phyloP scores from a whole-genome alignment of 2,113 vertebrate genomes.

The Leucopsar rothschildi region DNA sequence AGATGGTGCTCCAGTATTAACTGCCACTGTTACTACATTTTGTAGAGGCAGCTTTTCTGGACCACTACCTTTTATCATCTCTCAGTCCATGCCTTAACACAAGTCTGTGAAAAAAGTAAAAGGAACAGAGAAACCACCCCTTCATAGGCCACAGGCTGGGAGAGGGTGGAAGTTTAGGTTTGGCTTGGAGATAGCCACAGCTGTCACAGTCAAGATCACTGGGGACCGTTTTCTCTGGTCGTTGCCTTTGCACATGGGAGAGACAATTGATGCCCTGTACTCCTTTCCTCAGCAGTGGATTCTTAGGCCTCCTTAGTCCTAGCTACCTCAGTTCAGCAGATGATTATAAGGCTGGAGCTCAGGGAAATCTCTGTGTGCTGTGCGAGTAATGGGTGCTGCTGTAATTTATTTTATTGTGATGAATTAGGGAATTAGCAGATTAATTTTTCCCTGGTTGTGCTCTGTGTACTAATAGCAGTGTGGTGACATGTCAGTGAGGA shows the following conservation, averaged over 20 bases:
- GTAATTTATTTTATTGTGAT: slow-evolving; percentile 6
- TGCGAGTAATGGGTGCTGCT: neutral
- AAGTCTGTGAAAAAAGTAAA: neutral
- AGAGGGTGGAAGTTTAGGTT: neutral
- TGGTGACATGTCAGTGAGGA: neutral
- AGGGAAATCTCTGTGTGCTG: neutral
- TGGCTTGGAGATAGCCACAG: neutral
- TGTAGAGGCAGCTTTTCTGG: neutral
- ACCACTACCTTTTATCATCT: neutral
- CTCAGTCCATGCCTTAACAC: neutral
- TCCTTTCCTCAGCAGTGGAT: neutral
- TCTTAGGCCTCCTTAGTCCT: neutral
- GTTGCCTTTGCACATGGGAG: neutral
- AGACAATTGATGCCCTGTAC: neutral
- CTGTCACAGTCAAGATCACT: neutral
- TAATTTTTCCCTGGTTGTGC: neutral
- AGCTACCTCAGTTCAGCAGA: neutral
- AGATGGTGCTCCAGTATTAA: slow-evolving; percentile 23
- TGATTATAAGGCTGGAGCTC: neutral
- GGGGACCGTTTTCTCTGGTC: neutral
- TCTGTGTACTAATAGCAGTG: neutral
- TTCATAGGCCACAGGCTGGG: neutral
- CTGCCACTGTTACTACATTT: neutral
- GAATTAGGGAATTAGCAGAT: slow-evolving; percentile 3
- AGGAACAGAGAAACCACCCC: neutral